phyloP scores from a whole-genome alignment of 37 sponge, comb jelly and placozoan genomes.

The Tethya wilhelma region DNA sequence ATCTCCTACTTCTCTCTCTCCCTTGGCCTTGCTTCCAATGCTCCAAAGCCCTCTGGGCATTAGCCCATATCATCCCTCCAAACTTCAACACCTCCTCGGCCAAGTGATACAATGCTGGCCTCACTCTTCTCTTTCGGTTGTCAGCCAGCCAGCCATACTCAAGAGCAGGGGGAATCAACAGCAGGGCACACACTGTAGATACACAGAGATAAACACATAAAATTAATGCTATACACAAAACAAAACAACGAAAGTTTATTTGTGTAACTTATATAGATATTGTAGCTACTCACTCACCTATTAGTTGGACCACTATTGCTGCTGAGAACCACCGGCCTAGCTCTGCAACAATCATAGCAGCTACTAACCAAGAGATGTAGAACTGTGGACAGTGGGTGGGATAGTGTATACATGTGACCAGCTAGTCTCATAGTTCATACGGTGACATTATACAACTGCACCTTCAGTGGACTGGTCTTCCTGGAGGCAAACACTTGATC shows the following conservation, averaged over 20 bases:
- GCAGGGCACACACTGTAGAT: too few species aligned
- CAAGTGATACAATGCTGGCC: too few species aligned
- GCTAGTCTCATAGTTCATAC: background rate
- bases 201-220: too few species aligned
- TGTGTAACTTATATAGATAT: background rate
- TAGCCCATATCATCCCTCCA: too few species aligned
- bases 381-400: too few species aligned
- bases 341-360: background rate
- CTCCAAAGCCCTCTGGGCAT: too few species aligned
- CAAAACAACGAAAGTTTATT: background rate
- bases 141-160: background rate
- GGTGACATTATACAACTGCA: background rate
- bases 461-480: slow-evolving; percentile 21
- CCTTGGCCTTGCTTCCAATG: background rate
- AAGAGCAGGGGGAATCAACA: slow-evolving; percentile 17
- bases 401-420: too few species aligned
- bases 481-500: background rate
- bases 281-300: slow-evolving; percentile 6
- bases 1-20: slow-evolving; percentile 1
- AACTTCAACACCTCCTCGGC: too few species aligned
- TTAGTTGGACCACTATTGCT: slow-evolving; percentile 12
- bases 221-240: too few species aligned
- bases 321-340: slow-evolving; percentile 34
- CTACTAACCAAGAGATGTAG: slow-evolving; percentile 15
- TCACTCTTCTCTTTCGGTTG: background rate